phyloP scores from a whole-genome alignment of 1,140 invertebrate genomes.

The Saxidomus purpurata region DNA sequence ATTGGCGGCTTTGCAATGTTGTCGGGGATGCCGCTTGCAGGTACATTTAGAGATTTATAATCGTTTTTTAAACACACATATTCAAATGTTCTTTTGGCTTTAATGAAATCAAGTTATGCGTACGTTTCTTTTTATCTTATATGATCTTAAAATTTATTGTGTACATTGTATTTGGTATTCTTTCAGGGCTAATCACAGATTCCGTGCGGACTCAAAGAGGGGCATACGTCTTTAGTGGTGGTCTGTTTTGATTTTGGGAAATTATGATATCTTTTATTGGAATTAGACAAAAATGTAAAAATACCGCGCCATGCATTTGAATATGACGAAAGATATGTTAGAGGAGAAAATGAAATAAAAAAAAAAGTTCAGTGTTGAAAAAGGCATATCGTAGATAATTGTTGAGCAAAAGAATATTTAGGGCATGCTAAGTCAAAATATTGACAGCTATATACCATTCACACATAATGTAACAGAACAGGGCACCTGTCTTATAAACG shows the following conservation, averaged over 20 bases:
- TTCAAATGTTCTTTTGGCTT: neutral
- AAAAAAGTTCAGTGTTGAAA: too few species aligned
- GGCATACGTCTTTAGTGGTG: neutral
- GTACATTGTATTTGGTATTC: neutral
- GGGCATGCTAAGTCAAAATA: too few species aligned
- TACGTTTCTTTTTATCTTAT: too few species aligned
- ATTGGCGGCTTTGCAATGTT: neutral
- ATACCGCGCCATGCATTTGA: neutral
- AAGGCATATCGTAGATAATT: too few species aligned
- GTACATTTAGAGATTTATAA: neutral
- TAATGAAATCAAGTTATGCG: neutral
- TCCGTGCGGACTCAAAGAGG: neutral
- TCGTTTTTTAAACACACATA: neutral
- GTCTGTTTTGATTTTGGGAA: neutral
- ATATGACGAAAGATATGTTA: too few species aligned
- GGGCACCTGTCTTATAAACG: too few species aligned
- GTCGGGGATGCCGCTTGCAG: constrained; percentile 17
- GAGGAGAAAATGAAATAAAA: too few species aligned
- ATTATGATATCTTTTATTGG: neutral
- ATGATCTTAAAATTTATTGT: neutral
- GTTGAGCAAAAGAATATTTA: too few species aligned
- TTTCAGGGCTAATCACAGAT: constrained; percentile 26
- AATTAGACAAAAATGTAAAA: neutral
- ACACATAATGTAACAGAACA: too few species aligned
- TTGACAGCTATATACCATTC: too few species aligned